phyloP scores from a whole-genome alignment of 2,113 vertebrate species.

The Colius striatus region DNA sequence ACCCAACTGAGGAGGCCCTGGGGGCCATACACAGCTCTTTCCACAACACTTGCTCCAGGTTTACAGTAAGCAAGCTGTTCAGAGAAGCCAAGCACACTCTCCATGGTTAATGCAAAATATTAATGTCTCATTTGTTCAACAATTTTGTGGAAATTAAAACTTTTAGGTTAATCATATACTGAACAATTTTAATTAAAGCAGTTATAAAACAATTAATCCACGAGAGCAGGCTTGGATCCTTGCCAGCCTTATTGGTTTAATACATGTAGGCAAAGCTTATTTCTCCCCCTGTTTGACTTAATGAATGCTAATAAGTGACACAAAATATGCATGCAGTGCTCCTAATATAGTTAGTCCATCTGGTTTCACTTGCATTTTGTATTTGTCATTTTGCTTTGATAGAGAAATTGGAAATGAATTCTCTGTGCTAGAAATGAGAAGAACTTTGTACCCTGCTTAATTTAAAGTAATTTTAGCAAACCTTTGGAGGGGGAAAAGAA shows the following conservation, averaged over 20 bases:
- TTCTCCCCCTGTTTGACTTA: conserved; percentile 78
- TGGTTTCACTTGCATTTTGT: conserved; percentile 79
- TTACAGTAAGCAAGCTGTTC: conserved; percentile 35
- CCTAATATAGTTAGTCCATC: conserved; percentile 82
- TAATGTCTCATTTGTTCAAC: conserved; percentile 86
- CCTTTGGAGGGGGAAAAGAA: conserved; percentile 20
- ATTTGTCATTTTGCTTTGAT: conserved; percentile 81
- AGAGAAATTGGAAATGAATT: conserved; percentile 75
- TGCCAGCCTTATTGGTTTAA: conserved; percentile 84
- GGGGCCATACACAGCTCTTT: background rate
- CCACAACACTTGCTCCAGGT: background rate
- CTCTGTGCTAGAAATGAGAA: conserved; percentile 67
- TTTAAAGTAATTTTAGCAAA: conserved; percentile 66
- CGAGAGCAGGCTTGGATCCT: conserved; percentile 76
- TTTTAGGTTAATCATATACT: conserved; percentile 87
- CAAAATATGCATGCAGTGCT: conserved; percentile 79
- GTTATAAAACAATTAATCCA: conserved; percentile 88
- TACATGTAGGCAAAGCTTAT: conserved; percentile 81
- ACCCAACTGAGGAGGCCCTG: background rate
- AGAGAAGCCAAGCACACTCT: conserved; percentile 54
- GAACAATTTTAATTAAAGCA: conserved; percentile 87
- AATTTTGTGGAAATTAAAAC: conserved; percentile 85
- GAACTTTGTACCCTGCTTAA: conserved; percentile 64
- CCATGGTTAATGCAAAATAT: conserved; percentile 82
- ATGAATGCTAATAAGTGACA: conserved; percentile 86